phyloP scores from a whole-genome alignment of 2,797 vertebrate genomes.

The Staurois parvus region DNA sequence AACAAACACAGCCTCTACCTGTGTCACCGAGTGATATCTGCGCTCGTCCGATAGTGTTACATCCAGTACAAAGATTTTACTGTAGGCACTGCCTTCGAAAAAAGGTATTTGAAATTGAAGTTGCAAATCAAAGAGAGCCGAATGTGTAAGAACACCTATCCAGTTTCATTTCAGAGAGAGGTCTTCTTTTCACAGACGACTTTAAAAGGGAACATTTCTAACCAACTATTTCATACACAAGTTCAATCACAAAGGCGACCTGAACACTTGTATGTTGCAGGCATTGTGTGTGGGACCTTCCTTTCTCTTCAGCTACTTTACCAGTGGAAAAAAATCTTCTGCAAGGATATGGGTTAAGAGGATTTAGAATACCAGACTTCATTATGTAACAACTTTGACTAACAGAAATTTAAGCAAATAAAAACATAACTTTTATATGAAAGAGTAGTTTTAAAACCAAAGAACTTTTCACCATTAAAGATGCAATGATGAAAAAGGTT shows the following conservation, averaged over 20 bases:
- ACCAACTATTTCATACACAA: constrained; percentile 54
- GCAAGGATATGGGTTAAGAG: constrained; percentile 35
- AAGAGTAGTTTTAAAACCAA: too few species aligned
- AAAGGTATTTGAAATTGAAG: constrained; percentile 80
- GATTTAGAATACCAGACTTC: not conserved
- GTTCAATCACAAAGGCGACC: constrained; percentile 60
- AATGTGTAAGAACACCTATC: constrained; percentile 77
- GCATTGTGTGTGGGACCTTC: constrained; percentile 35
- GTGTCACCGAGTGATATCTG: constrained; percentile 31
- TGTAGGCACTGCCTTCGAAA: constrained; percentile 75
- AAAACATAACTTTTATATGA: too few species aligned
- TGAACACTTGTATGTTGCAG: constrained; percentile 38
- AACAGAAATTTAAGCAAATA: not conserved
- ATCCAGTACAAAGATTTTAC: constrained; percentile 78
- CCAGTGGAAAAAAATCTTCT: constrained; percentile 1
- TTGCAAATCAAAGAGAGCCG: constrained; percentile 79
- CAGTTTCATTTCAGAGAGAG: constrained; percentile 74
- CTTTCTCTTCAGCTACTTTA: constrained; percentile 31
- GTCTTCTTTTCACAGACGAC: constrained; percentile 45
- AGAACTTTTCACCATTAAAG: not conserved
- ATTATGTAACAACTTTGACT: not conserved
- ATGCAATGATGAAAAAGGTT: not conserved
- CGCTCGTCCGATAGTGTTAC: constrained; percentile 72
- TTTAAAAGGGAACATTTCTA: constrained; percentile 64
- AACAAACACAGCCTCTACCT: constrained; percentile 15